Evolutionary conservation across 2,888 invertebrate species (phyloP).

Genomic region (Bhutanitis thaidina): DNA sequence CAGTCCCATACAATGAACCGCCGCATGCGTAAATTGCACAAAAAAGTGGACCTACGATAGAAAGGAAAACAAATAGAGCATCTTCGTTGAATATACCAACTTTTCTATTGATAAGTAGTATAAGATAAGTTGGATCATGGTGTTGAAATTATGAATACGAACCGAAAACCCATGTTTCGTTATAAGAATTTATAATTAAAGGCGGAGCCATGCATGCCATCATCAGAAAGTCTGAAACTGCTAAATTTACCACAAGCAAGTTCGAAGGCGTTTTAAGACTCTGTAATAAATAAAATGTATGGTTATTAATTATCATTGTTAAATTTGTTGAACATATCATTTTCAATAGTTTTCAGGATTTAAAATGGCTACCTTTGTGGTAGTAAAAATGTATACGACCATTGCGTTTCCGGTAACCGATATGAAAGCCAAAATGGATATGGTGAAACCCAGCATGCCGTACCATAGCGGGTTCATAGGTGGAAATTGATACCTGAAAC

Average conservation of each 20-base stretch:
- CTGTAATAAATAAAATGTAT: neutral
- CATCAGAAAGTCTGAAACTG: slow-evolving; percentile 93
- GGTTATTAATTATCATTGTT: too few species aligned
- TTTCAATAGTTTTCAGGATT: neutral
- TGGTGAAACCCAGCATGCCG: slow-evolving; percentile 85
- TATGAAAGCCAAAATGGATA: slow-evolving; percentile 84
- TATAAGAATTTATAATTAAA: slow-evolving; percentile 90
- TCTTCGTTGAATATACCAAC: too few species aligned
- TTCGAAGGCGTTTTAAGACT: slow-evolving; percentile 77
- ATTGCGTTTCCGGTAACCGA: slow-evolving; percentile 85
- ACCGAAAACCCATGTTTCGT: slow-evolving; percentile 85
- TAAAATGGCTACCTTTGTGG: slow-evolving; percentile 76
- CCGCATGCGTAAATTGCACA: slow-evolving; percentile 89
- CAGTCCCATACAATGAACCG: slow-evolving; percentile 89
- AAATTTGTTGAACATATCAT: neutral
- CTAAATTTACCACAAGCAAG: slow-evolving; percentile 92
- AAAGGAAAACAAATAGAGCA: neutral
- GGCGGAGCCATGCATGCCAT: slow-evolving; percentile 90
- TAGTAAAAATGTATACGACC: slow-evolving; percentile 86
- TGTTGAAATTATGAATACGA: slow-evolving; percentile 34
- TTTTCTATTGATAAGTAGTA: too few species aligned
- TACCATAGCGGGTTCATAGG: slow-evolving; percentile 95
- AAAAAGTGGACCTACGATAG: slow-evolving; percentile 81
- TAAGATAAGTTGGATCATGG: too few species aligned
- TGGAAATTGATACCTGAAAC: slow-evolving; percentile 89